Percentiles rank a stretch among this genome's conserved stretches.
Conservation (phyloP, 2,113 vertebrate species). For the Bos indicus region DNA sequence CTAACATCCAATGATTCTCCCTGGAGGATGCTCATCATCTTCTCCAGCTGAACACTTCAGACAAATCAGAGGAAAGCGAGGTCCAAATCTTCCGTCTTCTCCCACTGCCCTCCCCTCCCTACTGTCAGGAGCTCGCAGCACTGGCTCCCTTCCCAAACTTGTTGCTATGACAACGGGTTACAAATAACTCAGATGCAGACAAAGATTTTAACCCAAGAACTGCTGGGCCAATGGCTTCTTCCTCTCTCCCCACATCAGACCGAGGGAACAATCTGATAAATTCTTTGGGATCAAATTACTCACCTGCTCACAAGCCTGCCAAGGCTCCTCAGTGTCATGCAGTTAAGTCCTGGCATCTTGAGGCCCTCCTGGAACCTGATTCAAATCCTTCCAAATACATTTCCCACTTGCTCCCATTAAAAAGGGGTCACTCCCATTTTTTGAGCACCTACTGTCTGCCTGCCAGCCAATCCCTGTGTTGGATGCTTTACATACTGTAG, state of each 20-base stretch:
- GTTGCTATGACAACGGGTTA: conserved; percentile 71
- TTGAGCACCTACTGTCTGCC: conserved; percentile 17
- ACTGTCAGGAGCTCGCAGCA: conserved; percentile 63
- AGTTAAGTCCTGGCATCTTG: background rate
- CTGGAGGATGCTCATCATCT: background rate
- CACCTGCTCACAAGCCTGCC: background rate
- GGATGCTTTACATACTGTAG: background rate
- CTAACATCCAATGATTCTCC: background rate
- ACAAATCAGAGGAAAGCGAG: conserved; percentile 47
- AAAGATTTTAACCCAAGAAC: conserved; percentile 69
- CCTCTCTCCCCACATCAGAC: background rate
- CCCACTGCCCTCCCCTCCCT: conserved; percentile 61
- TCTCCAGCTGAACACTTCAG: conserved; percentile 49
- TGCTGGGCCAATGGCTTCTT: conserved; percentile 52
- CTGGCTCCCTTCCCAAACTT: conserved; percentile 55
- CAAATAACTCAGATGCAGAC: conserved; percentile 72
- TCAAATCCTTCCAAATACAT: conserved; percentile 27
- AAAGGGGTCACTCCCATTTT: conserved; percentile 5
- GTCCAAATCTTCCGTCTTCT: conserved; percentile 52
- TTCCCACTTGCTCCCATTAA: conserved; percentile 21
- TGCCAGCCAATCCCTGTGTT: conserved; percentile 2
- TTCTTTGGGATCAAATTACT: background rate
- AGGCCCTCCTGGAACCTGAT: background rate
- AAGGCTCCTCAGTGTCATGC: background rate
- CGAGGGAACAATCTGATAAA: conserved; percentile 12